Evolutionary conservation across 2,113 vertebrate genomes (phyloP), one percentile per base, ranked within the genome.

Genomic region (Stegostoma tigrinum): DNA sequence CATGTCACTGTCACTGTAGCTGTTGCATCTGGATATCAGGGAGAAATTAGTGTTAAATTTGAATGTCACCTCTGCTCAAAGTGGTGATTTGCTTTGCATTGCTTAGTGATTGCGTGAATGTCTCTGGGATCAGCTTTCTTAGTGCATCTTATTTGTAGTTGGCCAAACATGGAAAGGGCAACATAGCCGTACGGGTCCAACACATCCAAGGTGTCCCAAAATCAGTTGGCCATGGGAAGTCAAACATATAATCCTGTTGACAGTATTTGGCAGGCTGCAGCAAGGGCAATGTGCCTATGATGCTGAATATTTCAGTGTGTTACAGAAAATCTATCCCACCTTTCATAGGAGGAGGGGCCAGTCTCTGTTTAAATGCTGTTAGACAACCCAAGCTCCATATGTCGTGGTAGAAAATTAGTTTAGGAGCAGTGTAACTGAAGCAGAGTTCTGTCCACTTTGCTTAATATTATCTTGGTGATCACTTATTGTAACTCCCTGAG

Each of bases 151-250:
- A 95, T 95, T 90, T 95, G 45, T 95, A 38, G 94, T 48, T 94
- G 68, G 42, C 42, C 72, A 52, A 95, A 52, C 42, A 72, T 95
- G 67, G 45, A 52, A 72, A 95, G 67, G 27, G 38, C 91, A 68
- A 68, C 64, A 68, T 94, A 67, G 64, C 19, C 1, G 27, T 27
- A 75, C 3, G 30, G 42, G 52, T 94, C n/a, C 64, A 27, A 42
- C 64, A 70, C 45, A 34, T 75, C 42, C 94, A 95, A 95, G 94
- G 68, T 95, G 68, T 75, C 23, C 68, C 30, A 72, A 95, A 72
- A 70, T 95, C 27, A 27, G 67, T 68, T 45, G 2, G 48, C 45
- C 75, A 34, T 72, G 42, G 14, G 14, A 95, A 68, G 27, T 75
- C 23, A 95, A 70, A 52, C 66, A 70, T 94, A 68, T 72, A 95